Evolutionary conservation across 1,140 invertebrate species (phyloP).

Genomic region (Protaetia brevitarsis): DNA sequence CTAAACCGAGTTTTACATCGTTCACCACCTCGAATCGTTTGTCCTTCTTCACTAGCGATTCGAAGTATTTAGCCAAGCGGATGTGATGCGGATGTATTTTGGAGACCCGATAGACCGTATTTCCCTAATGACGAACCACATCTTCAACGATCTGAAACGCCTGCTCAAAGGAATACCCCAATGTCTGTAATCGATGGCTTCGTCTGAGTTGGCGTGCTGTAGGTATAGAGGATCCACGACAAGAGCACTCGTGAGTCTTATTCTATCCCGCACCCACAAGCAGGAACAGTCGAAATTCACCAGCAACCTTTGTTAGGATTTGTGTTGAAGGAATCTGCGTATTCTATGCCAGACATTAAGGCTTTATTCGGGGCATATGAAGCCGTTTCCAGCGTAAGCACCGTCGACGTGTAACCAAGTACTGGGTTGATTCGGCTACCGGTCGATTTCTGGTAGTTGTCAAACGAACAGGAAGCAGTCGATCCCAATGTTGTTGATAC

Average conservation of each 20-base stretch:
- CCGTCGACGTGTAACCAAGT: conserved; percentile 74
- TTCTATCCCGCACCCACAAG: conserved; percentile 85
- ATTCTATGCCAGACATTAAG: conserved; percentile 73
- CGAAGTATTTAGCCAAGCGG: conserved; percentile 81
- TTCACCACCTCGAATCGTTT: conserved; percentile 80
- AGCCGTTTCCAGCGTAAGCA: conserved; percentile 80
- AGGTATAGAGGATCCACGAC: conserved; percentile 93
- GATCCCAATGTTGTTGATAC: conserved; percentile 78
- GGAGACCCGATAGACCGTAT: conserved; percentile 82
- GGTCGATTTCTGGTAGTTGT: conserved; percentile 80
- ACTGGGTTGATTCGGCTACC: conserved; percentile 64
- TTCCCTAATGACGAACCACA: conserved; percentile 84
- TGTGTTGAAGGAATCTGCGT: conserved; percentile 86
- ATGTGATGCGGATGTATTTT: conserved; percentile 83
- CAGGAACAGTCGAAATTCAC: conserved; percentile 89
- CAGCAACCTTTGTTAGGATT: conserved; percentile 91
- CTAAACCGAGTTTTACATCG: conserved; percentile 71
- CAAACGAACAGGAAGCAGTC: conserved; percentile 79
- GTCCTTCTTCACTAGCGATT: conserved; percentile 71
- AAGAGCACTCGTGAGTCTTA: conserved; percentile 86
- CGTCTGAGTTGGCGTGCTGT: conserved; percentile 70
- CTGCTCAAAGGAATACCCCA: conserved; percentile 89
- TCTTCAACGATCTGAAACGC: conserved; percentile 80
- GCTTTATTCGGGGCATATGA: conserved; percentile 83
- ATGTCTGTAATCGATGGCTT: conserved; percentile 81